Percentiles rank a stretch among this genome's conserved stretches.
Evolutionary conservation across 2,888 invertebrate genomes (phyloP).

Genomic region (Cloeon dipterum): DNA sequence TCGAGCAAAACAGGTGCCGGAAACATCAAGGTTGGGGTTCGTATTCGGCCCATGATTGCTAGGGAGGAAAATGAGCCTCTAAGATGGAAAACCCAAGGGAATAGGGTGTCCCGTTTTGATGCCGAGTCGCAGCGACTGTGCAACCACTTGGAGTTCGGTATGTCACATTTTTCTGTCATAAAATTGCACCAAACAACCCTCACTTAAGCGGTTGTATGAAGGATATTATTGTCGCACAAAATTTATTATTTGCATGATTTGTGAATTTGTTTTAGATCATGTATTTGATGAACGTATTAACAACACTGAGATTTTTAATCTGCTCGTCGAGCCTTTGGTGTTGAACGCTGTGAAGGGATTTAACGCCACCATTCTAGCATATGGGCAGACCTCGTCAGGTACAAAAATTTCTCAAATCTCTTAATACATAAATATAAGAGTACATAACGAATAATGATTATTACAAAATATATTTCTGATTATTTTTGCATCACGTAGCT

Average conservation of each 20-base stretch:
- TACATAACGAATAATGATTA: too few relatives aligned
- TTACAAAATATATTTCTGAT: too few relatives aligned
- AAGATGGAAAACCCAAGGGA: neutral
- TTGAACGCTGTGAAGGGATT: conserved; percentile 46
- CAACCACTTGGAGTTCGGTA: neutral
- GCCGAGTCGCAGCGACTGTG: neutral
- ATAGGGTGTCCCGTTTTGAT: neutral
- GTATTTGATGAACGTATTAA: conserved; percentile 35
- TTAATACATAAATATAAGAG: too few relatives aligned
- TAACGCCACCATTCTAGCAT: conserved; percentile 76
- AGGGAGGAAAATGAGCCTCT: neutral
- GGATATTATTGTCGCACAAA: too few relatives aligned
- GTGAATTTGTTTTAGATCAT: too few relatives aligned
- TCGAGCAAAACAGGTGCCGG: too few relatives aligned
- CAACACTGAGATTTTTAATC: conserved; percentile 38
- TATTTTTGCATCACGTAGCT: too few relatives aligned
- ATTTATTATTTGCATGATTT: too few relatives aligned
- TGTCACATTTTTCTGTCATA: too few relatives aligned
- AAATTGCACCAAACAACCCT: too few relatives aligned
- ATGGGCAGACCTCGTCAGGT: conserved; percentile 79
- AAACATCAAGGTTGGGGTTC: conserved; percentile 1
- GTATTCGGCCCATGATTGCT: neutral
- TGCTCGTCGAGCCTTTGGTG: conserved; percentile 45
- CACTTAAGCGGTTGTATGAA: neutral
- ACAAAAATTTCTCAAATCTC: too few relatives aligned